Base-by-base conservation (phyloP, 1,140 invertebrate genomes). In the Drosophila kepulauana region DNA sequence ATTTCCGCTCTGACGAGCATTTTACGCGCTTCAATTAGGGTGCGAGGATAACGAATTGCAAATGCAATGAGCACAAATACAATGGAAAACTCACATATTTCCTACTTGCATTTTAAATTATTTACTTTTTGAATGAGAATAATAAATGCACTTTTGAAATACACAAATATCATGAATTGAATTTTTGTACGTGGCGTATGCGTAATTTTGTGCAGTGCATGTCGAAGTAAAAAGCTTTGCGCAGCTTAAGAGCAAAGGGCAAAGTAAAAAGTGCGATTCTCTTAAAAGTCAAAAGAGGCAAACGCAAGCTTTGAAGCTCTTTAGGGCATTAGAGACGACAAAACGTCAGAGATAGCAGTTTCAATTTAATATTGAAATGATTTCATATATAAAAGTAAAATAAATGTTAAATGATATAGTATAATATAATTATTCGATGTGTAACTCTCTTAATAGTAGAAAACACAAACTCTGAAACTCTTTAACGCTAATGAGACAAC, bases 1-100 rank as follows among this genome's bases (percentile, higher is more conserved):
- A 79, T 84, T 88, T 88, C 84, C 84, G 84, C 67, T 57, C 20
- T 56, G 69, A 49, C 79, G 66, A 79, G 79, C 84, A 82, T 62
- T 87, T 80, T 49, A 80, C 63, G 77, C 84, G 77, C 77, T 67
- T 84, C 63, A 88, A 78, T 89, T 87, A 75, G 25, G 51, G 49
- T 11, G 45, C 58, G 58, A 64, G 48, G 28, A 58, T 41, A 25
- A 16, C 15, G 38, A 7, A 64, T 7, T 2, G n/a, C 13, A 52
- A 28, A 15, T 13, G 30, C 5, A 15, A 2, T 20, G 41, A 43
- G 41, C 5, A 1, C 16, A 6, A 5, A 64, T 38, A n/a, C 1
- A 33, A 5, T n/a, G 6, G n/a, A 43, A 58, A 33, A 33, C 30
- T 33, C 20, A 3, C 20, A 20, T 20, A 25, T 0, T 25, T 25